Conservation (phyloP, 2,888 invertebrate species). For the Mythimna ferrago region DNA sequence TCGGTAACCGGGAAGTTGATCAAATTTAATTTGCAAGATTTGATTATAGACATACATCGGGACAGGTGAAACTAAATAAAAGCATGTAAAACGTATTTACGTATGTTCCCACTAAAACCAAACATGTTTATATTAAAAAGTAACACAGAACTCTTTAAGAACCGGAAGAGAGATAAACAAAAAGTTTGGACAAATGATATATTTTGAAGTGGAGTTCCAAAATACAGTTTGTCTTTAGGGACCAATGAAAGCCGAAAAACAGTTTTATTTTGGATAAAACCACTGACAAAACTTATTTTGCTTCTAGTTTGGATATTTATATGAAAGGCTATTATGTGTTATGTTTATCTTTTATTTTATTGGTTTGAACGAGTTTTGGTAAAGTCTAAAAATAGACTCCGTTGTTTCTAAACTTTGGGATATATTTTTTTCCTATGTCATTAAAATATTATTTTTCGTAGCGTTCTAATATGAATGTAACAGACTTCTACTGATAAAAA, state of each 20-base stretch:
- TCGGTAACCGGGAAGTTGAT: too few species aligned
- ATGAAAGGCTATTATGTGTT: not conserved
- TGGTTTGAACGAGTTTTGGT: not conserved
- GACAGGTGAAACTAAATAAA: too few species aligned
- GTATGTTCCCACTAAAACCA: too few species aligned
- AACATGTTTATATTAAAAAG: conserved; percentile 35
- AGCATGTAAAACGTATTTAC: too few species aligned
- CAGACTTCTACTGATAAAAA: too few species aligned
- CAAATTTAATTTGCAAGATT: too few species aligned
- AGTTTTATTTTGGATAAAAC: conserved; percentile 18
- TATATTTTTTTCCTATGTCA: not conserved
- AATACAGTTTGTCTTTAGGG: conserved; percentile 39
- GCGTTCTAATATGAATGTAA: too few species aligned
- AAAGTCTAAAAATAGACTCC: too few species aligned
- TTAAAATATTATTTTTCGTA: too few species aligned
- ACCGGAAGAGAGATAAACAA: conserved; percentile 24
- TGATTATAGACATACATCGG: too few species aligned
- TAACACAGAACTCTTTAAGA: conserved; percentile 32
- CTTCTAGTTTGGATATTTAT: conserved; percentile 10
- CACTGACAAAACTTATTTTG: conserved; percentile 5
- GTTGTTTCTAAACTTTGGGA: not conserved
- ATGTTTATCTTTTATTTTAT: not conserved
- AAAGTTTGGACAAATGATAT: conserved; percentile 37
- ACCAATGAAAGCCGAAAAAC: conserved; percentile 28
- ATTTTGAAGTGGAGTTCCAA: conserved; percentile 30